Evolutionary conservation across 2,797 vertebrate species (phyloP).

Genomic region (Clamator glandarius): DNA sequence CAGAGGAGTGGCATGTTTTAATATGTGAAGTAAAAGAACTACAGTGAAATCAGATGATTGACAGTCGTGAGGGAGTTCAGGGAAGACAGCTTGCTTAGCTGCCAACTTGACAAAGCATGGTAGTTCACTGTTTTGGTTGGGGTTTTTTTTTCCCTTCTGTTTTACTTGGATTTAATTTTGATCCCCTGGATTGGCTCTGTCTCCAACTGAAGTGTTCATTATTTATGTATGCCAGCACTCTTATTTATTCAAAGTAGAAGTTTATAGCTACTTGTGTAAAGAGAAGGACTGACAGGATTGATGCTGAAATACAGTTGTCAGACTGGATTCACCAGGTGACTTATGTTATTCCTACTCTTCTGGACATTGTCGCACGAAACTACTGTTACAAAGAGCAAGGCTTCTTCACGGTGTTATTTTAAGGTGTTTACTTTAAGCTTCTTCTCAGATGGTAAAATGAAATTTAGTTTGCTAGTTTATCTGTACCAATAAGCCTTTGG

Average conservation of each 20-base stretch:
- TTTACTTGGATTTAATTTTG: not conserved
- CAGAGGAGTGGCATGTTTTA: not conserved
- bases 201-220: not conserved
- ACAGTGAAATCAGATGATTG: slow-evolving; percentile 15
- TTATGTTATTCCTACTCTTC: accelerated
- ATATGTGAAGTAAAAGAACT: not conserved
- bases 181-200: not conserved
- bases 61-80: not conserved
- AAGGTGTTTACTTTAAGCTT: not conserved
- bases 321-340: not conserved
- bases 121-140: not conserved
- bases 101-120: not conserved
- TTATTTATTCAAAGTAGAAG: not conserved
- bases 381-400: not conserved
- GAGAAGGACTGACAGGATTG: not conserved
- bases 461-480: not conserved
- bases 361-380: not conserved
- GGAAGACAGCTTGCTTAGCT: slow-evolving; percentile 6
- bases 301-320: not conserved
- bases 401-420: not conserved
- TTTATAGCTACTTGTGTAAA: not conserved
- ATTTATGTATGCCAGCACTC: not conserved
- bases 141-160: not conserved
- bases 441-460: not conserved
- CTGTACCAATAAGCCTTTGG: not conserved